Evolutionary conservation across 2,113 vertebrate species (phyloP).

Genomic region (Smithornis capensis): DNA sequence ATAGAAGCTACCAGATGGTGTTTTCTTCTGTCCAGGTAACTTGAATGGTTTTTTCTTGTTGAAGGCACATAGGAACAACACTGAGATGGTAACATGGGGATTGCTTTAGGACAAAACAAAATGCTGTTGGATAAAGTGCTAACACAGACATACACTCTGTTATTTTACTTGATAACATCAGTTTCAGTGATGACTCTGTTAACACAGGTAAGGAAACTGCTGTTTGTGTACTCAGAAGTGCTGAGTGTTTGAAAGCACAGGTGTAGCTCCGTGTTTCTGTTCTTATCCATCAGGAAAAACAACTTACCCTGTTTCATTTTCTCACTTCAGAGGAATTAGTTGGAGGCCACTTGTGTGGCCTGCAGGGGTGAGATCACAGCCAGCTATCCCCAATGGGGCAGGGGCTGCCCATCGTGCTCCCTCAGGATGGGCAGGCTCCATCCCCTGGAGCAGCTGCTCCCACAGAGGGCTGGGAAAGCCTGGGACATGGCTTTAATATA

Average conservation of each 20-base stretch:
- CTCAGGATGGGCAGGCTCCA: neutral
- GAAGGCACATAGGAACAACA: neutral
- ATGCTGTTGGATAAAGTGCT: neutral
- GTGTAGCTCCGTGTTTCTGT: neutral
- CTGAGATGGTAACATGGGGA: neutral
- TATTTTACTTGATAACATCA: neutral
- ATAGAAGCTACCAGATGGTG: neutral
- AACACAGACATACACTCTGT: accelerated
- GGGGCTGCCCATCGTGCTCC: neutral
- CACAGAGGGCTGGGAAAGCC: neutral
- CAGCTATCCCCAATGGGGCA: neutral
- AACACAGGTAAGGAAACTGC: neutral
- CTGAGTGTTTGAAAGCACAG: accelerated
- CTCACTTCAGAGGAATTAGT: neutral
- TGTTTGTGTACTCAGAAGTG: neutral
- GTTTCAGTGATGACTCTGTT: neutral
- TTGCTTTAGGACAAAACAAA: neutral
- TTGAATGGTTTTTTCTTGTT: neutral
- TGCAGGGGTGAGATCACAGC: neutral
- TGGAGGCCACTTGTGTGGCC: neutral
- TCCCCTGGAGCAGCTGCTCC: neutral
- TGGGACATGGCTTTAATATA: neutral
- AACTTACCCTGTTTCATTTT: neutral
- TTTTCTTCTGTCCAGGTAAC: neutral
- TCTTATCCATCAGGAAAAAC: neutral